Base-by-base conservation (phyloP, 2,888 invertebrate species). In the Argyra leucocephala region DNA sequence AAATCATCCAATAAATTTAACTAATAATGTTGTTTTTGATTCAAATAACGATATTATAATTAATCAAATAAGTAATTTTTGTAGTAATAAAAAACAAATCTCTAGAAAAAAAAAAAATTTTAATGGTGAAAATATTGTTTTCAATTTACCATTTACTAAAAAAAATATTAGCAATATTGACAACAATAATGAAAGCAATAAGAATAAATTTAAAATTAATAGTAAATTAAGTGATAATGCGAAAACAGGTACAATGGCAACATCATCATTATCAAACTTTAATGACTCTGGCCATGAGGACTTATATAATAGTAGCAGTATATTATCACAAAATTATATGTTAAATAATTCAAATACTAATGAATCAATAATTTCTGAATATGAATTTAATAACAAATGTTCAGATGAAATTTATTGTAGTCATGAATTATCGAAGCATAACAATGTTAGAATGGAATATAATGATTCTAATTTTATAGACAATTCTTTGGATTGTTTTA, bases 1-100 rank as follows among this genome's bases (percentile, higher is more conserved):
- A 3, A 3, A 6, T 12, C 12, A 48, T 48, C 5, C 21, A 60
- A 22, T 22, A 37, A 23, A 57, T 59, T 61, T 31, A 31, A 22
- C 22, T 21, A 58, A 58, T 22, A 36, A 36, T 61, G 31, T 18
- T 61, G 12, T 58, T 23, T 64, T 61, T 63, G 21, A 23, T 48
- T 15, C 15, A 48, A 48, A 48, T 5, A 48, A 48, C 18, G 48
- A 48, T 18, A 48, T 48, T 12, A 48, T 48, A 48, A 12, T 48
- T 48, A 18, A 48, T 48, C 9, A 18, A 18, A 15, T 48, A 18
- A 48, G 48, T 48, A 48, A n/a, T 48, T 48, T 18, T 48, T 48
- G 48, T 48, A 48, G 18, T 48, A 12, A 18, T 48, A 9, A 48
- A 48, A 48, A 48, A 48, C 48, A 48, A 48, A 48, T 48, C 5